These are phyloP conservation scores for Sapajus apella DNA, from an alignment of 2,113 vertebrate genomes.

Conservation along the genomic window DNA sequence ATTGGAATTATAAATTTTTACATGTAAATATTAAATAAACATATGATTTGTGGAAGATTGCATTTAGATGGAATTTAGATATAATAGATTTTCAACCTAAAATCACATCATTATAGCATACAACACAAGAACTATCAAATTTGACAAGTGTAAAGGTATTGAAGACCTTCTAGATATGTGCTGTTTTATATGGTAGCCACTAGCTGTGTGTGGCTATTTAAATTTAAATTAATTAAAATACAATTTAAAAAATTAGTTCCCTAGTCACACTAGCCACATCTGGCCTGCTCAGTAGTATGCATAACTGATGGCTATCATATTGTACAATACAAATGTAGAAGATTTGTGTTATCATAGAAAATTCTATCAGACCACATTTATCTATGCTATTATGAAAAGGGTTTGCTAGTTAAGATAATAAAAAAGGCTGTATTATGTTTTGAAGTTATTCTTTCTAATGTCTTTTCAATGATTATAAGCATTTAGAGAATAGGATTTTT, in stretches of 20 bases:
- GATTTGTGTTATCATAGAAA: neutral
- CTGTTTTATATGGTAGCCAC: neutral
- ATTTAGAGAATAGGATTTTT: neutral
- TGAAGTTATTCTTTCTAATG: neutral
- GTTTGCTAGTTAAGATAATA: neutral
- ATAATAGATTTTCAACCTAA: neutral
- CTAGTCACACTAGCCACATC: neutral
- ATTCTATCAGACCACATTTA: neutral
- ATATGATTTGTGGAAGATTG: neutral
- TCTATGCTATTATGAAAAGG: neutral
- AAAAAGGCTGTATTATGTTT: neutral
- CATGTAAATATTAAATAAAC: neutral
- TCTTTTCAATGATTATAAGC: neutral
- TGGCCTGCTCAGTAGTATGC: neutral
- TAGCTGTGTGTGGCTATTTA: neutral
- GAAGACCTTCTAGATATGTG: neutral
- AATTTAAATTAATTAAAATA: conserved; percentile 22
- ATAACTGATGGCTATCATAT: neutral
- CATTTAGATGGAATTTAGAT: conserved; percentile 31
- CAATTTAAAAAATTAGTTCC: neutral
- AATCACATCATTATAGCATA: neutral
- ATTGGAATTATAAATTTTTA: neutral
- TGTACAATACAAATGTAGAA: neutral
- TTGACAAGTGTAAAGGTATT: neutral
- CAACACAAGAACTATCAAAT: neutral